phyloP scores from a whole-genome alignment of 1,140 invertebrate species.

The Asbolus verrucosus region DNA sequence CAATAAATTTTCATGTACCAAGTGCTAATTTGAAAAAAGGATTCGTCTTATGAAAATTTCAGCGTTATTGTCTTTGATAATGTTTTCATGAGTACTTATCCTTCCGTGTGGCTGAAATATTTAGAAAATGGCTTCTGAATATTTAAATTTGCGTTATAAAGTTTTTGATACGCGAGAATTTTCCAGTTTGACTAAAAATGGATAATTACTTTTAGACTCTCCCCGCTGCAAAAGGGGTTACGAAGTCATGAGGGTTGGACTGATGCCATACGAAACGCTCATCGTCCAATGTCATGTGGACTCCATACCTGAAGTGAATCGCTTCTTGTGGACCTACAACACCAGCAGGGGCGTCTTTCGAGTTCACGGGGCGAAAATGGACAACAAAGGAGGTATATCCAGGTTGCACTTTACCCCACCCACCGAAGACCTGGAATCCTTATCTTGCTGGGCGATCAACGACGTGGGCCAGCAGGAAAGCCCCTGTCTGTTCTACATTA shows the following conservation, averaged over 20 bases:
- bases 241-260: conserved; percentile 71
- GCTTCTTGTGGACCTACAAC: conserved; percentile 86
- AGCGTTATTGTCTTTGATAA: conserved; percentile 23
- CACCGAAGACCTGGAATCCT: conserved; percentile 80
- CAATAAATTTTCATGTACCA: background rate
- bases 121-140: conserved; percentile 30
- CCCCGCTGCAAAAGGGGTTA: conserved; percentile 73
- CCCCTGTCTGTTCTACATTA: conserved; percentile 85
- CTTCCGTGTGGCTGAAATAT: conserved; percentile 16
- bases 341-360: conserved; percentile 78
- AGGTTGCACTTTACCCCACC: conserved; percentile 75
- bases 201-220: conserved; percentile 67
- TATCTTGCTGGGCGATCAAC: conserved; percentile 90
- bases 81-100: conserved; percentile 35
- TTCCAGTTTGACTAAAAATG: conserved; percentile 22
- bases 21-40: background rate
- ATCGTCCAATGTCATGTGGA: conserved; percentile 84
- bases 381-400: conserved; percentile 75
- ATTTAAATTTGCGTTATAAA: conserved; percentile 37
- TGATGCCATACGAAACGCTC: conserved; percentile 72
- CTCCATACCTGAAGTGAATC: conserved; percentile 77
- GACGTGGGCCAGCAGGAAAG: conserved; percentile 81
- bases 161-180: conserved; percentile 21
- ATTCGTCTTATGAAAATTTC: conserved; percentile 10
- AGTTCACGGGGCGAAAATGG: conserved; percentile 70